Evolutionary conservation across 2,888 invertebrate species (phyloP).

Genomic region (Eulithis prunata): DNA sequence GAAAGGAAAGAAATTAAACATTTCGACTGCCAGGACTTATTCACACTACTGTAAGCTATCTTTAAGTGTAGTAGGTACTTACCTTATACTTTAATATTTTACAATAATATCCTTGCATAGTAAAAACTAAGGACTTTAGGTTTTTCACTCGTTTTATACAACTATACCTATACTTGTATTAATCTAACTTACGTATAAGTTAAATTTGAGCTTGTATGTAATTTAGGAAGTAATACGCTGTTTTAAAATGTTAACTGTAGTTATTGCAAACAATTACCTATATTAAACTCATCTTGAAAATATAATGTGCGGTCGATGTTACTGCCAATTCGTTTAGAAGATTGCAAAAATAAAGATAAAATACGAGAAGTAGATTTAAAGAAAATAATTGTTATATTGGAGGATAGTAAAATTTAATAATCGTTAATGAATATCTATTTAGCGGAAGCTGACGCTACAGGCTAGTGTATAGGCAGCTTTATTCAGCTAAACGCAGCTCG

Average conservation of each 20-base stretch:
- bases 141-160: constrained; percentile 84
- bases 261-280: constrained; percentile 56
- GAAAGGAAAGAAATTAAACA: constrained; percentile 15
- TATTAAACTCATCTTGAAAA: constrained; percentile 45
- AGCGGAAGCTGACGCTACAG: constrained; percentile 53
- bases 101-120: constrained; percentile 79
- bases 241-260: constrained; percentile 55
- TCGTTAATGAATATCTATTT: constrained; percentile 70
- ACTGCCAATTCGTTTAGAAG: constrained; percentile 78
- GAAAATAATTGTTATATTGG: constrained; percentile 76
- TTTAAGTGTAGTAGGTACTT: constrained; percentile 78
- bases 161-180: constrained; percentile 77
- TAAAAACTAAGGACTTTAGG: constrained; percentile 77
- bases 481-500: constrained; percentile 27
- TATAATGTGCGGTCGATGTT: constrained; percentile 36
- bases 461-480: constrained; percentile 37
- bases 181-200: constrained; percentile 76
- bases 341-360: constrained; percentile 51
- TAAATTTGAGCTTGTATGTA: constrained; percentile 82
- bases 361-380: constrained; percentile 72
- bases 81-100: constrained; percentile 70
- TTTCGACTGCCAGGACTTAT: constrained; percentile 53
- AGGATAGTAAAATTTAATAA: constrained; percentile 80
- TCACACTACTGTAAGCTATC: constrained; percentile 78
- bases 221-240: constrained; percentile 60